A percentile compares a stretch with the other conserved stretches of the same genome.
phyloP scores from a whole-genome alignment of 2,888 invertebrate species.

The Phengaris arion region DNA sequence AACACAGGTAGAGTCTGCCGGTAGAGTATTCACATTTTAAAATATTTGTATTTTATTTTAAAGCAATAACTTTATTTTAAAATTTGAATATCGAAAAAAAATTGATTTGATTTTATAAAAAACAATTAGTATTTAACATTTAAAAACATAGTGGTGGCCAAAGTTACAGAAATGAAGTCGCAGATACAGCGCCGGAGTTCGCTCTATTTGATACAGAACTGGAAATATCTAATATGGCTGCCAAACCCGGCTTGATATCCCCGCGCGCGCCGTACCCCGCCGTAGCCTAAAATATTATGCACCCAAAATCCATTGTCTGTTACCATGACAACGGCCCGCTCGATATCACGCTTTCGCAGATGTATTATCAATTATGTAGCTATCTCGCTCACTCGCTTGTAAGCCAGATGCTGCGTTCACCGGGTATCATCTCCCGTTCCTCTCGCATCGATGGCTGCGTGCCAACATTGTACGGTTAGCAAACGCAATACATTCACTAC shows the following conservation, averaged over 20 bases:
- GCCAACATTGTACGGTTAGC: conserved; percentile 71
- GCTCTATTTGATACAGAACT: conserved; percentile 54
- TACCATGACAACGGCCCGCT: conserved; percentile 75
- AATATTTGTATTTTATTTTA: no score
- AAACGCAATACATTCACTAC: conserved; percentile 50
- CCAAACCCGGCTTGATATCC: conserved; percentile 56
- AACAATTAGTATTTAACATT: no score
- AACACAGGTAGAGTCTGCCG: no score
- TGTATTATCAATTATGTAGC: conserved; percentile 25
- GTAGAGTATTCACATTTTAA: no score
- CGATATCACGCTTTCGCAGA: conserved; percentile 41
- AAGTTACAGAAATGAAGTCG: conserved; percentile 46
- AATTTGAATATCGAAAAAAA: no score
- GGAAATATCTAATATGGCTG: conserved; percentile 79
- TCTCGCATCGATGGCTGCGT: conserved; percentile 56
- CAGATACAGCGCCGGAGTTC: conserved; percentile 63
- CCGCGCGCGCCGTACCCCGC: conserved; percentile 58
- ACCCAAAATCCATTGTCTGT: conserved; percentile 80
- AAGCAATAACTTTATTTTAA: no score
- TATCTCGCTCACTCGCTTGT: conserved; percentile 23
- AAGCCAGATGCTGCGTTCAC: conserved; percentile 25
- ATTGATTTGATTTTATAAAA: no score
- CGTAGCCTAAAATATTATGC: conserved; percentile 80
- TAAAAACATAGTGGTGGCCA: background rate
- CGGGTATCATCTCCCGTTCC: conserved; percentile 25